Base-by-base conservation (phyloP, 2,113 vertebrate species). In the Neodontobutis hainanensis region DNA sequence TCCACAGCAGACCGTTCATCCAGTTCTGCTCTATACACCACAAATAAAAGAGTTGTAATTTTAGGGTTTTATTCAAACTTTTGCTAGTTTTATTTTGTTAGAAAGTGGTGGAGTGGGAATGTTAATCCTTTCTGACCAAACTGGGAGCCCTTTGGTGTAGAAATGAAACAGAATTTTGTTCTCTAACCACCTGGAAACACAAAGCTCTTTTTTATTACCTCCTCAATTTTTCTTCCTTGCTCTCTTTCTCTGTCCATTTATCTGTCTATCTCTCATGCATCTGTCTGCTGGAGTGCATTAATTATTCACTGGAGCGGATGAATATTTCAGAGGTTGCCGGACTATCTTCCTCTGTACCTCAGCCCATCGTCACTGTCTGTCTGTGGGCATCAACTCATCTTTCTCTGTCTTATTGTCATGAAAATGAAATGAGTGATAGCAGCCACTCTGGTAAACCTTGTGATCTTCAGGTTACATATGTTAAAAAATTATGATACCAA, bases 241-340 rank as follows among this genome's bases (percentile, higher is more conserved):
- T 8, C 36, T 56, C 60, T 35, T 66, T 60, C 57, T 68, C 73
- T 57, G 61, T 77, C 82, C 72, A 80, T 84, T 81, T 77, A 68
- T 85, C 77, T 43, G 82, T 80, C 81, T 73, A 27, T 73, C 60
- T 56, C 34, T 69, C 35, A 9, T 56, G 68, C 73, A 55, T 80
- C 70, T 49, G 71, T 78, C 84, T 80, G 85, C 78, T 77, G 60
- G 58, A 46, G 53, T 0, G 19, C 78, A 88, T 88, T 80, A 85
- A 88, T 88, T 77, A 88, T 88, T 88, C 73, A 88, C 78, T 67
- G 7, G 56, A 67, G 73, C 49, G 53, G 69, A 88, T 88, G 71
- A 85, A 88, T 88, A 82, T 85, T 88, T 88, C 78, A 88, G 56
- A 69, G 40, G 66, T 59, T 72, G 68, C 78, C 45, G 82, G 82